A percentile compares a stretch with the other conserved stretches of the same genome.
Conservation (phyloP, 2,797 vertebrate species). For the Oryzias dopingdopingensis region DNA sequence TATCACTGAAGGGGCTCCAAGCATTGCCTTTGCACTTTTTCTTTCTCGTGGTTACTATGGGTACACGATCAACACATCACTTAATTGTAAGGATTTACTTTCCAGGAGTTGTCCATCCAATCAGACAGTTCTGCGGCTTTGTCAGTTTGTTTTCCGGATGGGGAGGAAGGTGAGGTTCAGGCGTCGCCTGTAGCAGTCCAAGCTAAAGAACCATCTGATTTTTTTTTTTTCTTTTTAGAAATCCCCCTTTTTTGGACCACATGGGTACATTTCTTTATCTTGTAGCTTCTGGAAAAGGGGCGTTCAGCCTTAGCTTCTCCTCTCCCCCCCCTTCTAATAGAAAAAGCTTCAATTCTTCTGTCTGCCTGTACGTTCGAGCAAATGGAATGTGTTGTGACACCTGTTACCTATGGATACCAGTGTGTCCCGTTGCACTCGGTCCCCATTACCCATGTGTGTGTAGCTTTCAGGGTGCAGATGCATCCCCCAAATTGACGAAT, state of each 20-base stretch:
- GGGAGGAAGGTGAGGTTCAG: conserved; percentile 58
- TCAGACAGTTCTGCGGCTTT: conserved; percentile 31
- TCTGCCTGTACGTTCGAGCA: conserved; percentile 15
- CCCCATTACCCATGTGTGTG: conserved; percentile 45
- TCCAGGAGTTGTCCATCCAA: conserved; percentile 34
- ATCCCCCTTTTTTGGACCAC: conserved; percentile 65
- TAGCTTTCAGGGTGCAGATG: conserved; percentile 57
- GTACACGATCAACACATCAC: conserved; percentile 64
- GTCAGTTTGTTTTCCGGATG: conserved; percentile 27
- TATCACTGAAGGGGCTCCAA: conserved; percentile 51
- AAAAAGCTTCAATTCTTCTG: background rate
- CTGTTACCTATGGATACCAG: conserved; percentile 68
- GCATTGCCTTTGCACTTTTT: conserved; percentile 82
- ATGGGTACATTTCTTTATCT: conserved; percentile 57
- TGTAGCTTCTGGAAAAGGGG: conserved; percentile 27
- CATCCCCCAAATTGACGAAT: conserved; percentile 60
- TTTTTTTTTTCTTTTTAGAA: conserved; percentile 32
- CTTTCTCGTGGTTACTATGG: conserved; percentile 70
- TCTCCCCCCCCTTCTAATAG: conserved; percentile 7
- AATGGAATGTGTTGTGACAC: conserved; percentile 57
- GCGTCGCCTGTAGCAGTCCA: conserved; percentile 23
- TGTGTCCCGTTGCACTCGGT: conserved; percentile 51
- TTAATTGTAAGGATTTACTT: conserved; percentile 48
- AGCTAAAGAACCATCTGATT: conserved; percentile 61
- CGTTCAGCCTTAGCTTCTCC: conserved; percentile 13